Conservation (phyloP, 2,888 invertebrate species). For the Phlogophora meticulosa region DNA sequence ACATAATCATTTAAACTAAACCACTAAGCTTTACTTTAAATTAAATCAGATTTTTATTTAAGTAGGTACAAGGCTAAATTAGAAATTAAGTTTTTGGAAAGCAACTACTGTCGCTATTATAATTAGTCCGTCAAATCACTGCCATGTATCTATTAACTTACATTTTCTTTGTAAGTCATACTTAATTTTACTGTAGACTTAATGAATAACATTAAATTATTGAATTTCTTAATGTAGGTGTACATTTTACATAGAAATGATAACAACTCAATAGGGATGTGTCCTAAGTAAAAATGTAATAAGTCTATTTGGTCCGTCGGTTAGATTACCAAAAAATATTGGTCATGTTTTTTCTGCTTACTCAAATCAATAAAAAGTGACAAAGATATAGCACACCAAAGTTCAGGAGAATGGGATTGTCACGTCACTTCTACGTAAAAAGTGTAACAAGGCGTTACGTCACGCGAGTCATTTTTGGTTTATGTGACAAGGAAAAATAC, state of each 20-base stretch:
- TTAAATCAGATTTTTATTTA: constrained; percentile 35
- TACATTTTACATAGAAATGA: constrained; percentile 78
- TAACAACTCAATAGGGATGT: constrained; percentile 71
- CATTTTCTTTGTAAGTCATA: constrained; percentile 57
- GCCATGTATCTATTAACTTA: constrained; percentile 66
- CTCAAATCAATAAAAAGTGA: too few relatives aligned
- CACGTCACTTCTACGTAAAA: too few relatives aligned
- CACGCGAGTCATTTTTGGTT: too few relatives aligned
- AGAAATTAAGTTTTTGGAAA: constrained; percentile 41
- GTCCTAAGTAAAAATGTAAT: too few relatives aligned
- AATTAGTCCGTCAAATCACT: constrained; percentile 60
- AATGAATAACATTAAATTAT: constrained; percentile 69
- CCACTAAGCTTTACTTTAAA: constrained; percentile 53
- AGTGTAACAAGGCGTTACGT: too few relatives aligned
- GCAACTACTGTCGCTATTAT: constrained; percentile 31
- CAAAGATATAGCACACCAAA: too few relatives aligned
- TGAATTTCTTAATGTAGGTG: constrained; percentile 78
- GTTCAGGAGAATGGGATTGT: too few relatives aligned
- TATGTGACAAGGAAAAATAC: too few relatives aligned
- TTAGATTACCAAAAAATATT: too few relatives aligned
- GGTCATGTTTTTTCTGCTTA: too few relatives aligned
- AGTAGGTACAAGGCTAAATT: constrained; percentile 52
- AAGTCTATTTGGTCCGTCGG: too few relatives aligned
- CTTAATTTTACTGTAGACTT: constrained; percentile 58
- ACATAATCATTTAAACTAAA: constrained; percentile 29